Evolutionary conservation across 2,888 invertebrate species (phyloP).

Genomic region (Xestobium rufovillosum): DNA sequence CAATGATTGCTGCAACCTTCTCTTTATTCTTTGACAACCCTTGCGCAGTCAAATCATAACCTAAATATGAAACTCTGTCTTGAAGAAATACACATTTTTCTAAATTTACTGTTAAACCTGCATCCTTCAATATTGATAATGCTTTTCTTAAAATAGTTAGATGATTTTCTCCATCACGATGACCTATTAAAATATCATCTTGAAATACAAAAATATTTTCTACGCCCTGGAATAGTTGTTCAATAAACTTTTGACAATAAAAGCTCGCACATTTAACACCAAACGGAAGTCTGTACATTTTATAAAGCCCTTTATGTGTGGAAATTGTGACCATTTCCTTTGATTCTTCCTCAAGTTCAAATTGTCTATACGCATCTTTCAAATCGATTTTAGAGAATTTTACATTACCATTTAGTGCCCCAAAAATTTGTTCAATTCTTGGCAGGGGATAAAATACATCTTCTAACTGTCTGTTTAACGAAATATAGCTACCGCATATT

Average conservation of each 20-base stretch:
- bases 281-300: neutral
- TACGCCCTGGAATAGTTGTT: constrained; percentile 1
- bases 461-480: constrained; percentile 1
- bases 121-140: neutral
- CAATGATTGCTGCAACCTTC: neutral
- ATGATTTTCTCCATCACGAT: neutral
- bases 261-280: constrained; percentile 2
- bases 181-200: constrained; percentile 1
- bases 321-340: neutral
- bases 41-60: constrained; percentile 1
- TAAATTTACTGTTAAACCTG: neutral
- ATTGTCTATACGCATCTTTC: constrained; percentile 3
- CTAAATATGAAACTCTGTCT: constrained; percentile 1
- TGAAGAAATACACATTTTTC: neutral
- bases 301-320: constrained; percentile 2
- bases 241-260: constrained; percentile 1
- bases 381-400: constrained; percentile 1
- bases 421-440: constrained; percentile 1
- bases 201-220: neutral
- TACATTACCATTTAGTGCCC: neutral
- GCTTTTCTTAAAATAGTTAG: neutral
- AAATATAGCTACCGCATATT: constrained; percentile 29
- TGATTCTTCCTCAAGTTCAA: constrained; percentile 2
- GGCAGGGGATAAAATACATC: constrained; percentile 3
- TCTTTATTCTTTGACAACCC: no score